phyloP scores from a whole-genome alignment of 2,113 vertebrate genomes.

The Rhea pennata region DNA sequence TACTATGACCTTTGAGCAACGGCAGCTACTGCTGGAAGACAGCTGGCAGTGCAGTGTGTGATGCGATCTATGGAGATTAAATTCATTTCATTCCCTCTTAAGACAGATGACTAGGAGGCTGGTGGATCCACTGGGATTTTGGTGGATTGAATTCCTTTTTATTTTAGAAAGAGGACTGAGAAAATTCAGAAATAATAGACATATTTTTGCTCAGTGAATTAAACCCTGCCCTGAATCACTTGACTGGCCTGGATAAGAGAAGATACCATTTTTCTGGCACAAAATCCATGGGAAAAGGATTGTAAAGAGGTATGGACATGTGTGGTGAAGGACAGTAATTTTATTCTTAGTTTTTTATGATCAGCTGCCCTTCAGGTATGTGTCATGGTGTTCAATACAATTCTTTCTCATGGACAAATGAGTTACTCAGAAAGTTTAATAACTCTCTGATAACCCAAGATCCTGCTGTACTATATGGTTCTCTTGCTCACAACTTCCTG shows the following conservation, averaged over 20 bases:
- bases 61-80: slow-evolving; percentile 3
- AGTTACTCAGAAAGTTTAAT: not conserved
- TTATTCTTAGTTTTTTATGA: not conserved
- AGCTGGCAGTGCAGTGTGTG: not conserved
- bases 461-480: not conserved
- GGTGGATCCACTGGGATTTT: slow-evolving; percentile 31
- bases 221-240: not conserved
- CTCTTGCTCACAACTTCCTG: not conserved
- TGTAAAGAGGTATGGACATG: not conserved
- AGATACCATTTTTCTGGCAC: not conserved
- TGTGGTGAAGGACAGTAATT: not conserved
- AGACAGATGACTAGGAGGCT: not conserved
- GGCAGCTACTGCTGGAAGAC: slow-evolving; percentile 8
- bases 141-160: slow-evolving; percentile 9
- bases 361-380: not conserved
- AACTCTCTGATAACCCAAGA: not conserved
- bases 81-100: slow-evolving; percentile 6
- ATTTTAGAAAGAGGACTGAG: not conserved
- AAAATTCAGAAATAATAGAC: not conserved
- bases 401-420: not conserved
- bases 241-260: not conserved
- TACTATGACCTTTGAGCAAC: slow-evolving; percentile 30
- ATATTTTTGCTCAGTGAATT: not conserved
- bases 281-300: not conserved
- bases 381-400: not conserved